A percentile compares a stretch with the other conserved stretches of the same genome.
phyloP scores from a whole-genome alignment of 2,113 vertebrate genomes.

The human (Homo sapiens) region GRCh38 chr7:32813001-32813500 shows the following conservation, averaged over 20 bases:
- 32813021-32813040: not conserved
- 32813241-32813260: not conserved
- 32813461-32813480: not conserved
- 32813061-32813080: not conserved
- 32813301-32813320: not conserved
- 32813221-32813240: not conserved
- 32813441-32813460: not conserved
- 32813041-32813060: not conserved
- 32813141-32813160: not conserved
- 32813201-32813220: constrained; percentile 7
- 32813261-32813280: not conserved
- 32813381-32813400: not conserved
- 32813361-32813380: not conserved
- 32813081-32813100: not conserved
- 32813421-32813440: not conserved
- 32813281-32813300: not conserved
- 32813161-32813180: not conserved
- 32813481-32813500: not conserved
- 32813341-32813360: not conserved
- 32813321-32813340: not conserved
- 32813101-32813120: not conserved
- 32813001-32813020: not conserved
- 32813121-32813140: not conserved
- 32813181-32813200: not conserved
- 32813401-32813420: not conserved